Evolutionary conservation across 2,888 invertebrate genomes (phyloP).

Genomic region (Eurytoma adleriae): DNA sequence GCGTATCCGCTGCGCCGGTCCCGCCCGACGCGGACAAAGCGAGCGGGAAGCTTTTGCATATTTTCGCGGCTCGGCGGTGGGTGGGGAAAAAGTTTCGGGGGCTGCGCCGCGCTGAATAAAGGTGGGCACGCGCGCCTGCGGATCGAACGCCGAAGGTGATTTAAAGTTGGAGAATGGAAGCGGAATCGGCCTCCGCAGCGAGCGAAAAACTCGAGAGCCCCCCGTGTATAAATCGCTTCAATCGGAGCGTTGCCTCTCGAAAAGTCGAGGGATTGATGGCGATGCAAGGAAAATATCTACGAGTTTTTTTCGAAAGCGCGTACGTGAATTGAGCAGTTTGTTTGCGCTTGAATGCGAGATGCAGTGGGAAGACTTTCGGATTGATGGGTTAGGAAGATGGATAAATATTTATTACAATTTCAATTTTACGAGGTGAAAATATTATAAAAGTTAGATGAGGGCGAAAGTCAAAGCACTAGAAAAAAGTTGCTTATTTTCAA

Average conservation of each 20-base stretch:
- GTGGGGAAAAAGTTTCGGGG: background rate
- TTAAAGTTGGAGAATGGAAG: conserved; percentile 32
- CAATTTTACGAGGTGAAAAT: too few species aligned
- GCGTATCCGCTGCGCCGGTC: background rate
- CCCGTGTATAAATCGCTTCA: conserved; percentile 30
- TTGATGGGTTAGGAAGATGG: too few species aligned
- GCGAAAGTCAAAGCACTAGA: too few species aligned
- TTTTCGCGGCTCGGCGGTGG: conserved; percentile 3
- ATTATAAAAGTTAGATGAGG: too few species aligned
- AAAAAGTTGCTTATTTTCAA: too few species aligned
- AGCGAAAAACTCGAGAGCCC: background rate
- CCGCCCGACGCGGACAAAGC: background rate
- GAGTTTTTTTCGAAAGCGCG: too few species aligned
- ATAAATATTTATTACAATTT: too few species aligned
- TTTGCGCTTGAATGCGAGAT: too few species aligned
- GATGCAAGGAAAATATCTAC: too few species aligned
- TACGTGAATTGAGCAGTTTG: too few species aligned
- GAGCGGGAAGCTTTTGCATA: conserved; percentile 8
- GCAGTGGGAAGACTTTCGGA: too few species aligned
- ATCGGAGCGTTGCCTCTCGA: conserved; percentile 1
- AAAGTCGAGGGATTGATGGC: conserved; percentile 1
- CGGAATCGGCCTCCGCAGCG: background rate
- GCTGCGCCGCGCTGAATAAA: background rate
- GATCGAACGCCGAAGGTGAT: conserved; percentile 34
- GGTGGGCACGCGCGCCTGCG: background rate